Base-by-base conservation (phyloP, 2,113 vertebrate species). In the Psilopogon haemacephalus region DNA sequence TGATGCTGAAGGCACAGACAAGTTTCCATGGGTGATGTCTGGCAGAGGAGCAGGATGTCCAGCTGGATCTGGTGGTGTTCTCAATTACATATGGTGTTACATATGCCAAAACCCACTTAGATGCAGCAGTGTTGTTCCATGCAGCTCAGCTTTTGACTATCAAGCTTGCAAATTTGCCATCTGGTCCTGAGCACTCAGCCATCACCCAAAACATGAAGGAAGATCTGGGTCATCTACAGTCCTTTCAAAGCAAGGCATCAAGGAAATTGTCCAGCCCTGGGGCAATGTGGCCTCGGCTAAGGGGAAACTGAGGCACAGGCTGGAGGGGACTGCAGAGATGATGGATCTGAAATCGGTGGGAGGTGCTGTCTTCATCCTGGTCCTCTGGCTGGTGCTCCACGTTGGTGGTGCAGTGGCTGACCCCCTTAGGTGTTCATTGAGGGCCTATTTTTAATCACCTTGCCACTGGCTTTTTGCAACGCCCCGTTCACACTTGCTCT, bases 401-500 rank as follows among this genome's bases (percentile, higher is more conserved):
- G 20, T 16, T 7, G 2, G 40, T 3, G 9, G 46, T 8, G 2
- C 42, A 26, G 35, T 32, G 74, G 46, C 64, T 64, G 68, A 63
- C 28, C 35, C 52, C 6, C 0, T 1, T n/a, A 54, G 93, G 71
- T 91, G 84, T 14, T 35, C 84, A 23, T 3, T 21, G 63, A 74
- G 78, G 50, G 30, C 59, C 75, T 93, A 85, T 95, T 96, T 94
- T 93, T 83, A 94, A 86, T 86, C 84, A 71, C 88, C 86, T 71
- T 83, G 86, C 90, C 64, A 27, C 35, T n/a, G 73, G 68, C 59
- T 80, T 88, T 67, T 91, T 71, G 81, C 77, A 78, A 87, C 4
- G 28, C 71, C 90, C 88, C 9, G 4, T 95, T 95, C 92, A 91
- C 91, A 93, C 94, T 93, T 84, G 74, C 78, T 91, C 92, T 89